phyloP scores from a whole-genome alignment of 53 echinoderm and acorn worm genomes.

The Apostichopus leukothele region DNA sequence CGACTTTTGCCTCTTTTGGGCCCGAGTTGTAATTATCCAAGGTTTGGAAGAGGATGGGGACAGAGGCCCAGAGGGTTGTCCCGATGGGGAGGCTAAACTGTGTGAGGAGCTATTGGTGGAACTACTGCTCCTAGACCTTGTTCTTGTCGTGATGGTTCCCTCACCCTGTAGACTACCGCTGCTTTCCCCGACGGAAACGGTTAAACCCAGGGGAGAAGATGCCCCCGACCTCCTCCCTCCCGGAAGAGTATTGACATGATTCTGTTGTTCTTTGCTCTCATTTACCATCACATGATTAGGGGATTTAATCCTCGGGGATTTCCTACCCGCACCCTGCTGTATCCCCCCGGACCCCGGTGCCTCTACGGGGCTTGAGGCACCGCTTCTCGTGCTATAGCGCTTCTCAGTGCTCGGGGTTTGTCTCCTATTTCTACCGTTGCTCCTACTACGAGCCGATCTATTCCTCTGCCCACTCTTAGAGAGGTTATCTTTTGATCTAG shows the following conservation, averaged over 20 bases:
- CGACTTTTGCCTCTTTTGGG: conserved; percentile 43
- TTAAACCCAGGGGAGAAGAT: background rate
- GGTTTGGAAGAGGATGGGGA: conserved; percentile 8
- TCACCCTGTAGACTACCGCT: background rate
- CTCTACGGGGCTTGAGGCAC: conserved; percentile 60
- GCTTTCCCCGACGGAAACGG: background rate
- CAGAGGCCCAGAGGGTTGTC: background rate
- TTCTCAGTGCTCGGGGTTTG: conserved; percentile 46
- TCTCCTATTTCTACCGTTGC: conserved; percentile 30
- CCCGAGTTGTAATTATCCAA: conserved; percentile 50
- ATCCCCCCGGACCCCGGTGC: background rate
- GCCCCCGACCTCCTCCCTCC: background rate
- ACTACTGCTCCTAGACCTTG: conserved; percentile 64
- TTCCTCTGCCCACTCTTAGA: conserved; percentile 30
- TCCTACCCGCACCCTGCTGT: conserved; percentile 34
- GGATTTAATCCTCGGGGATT: conserved; percentile 49
- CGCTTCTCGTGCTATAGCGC: conserved; percentile 57
- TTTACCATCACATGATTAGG: conserved; percentile 37
- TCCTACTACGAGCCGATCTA: conserved; percentile 29
- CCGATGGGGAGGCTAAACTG: background rate
- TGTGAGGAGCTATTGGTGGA: conserved; percentile 57
- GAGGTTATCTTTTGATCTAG: conserved; percentile 22
- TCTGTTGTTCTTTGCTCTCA: conserved; percentile 3
- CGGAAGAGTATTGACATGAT: conserved; percentile 23
- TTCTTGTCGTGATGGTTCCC: conserved; percentile 43